A percentile compares a stretch with the other conserved stretches of the same genome.
Conservation (phyloP, 1,140 invertebrate species). For the Ericerus pela region DNA sequence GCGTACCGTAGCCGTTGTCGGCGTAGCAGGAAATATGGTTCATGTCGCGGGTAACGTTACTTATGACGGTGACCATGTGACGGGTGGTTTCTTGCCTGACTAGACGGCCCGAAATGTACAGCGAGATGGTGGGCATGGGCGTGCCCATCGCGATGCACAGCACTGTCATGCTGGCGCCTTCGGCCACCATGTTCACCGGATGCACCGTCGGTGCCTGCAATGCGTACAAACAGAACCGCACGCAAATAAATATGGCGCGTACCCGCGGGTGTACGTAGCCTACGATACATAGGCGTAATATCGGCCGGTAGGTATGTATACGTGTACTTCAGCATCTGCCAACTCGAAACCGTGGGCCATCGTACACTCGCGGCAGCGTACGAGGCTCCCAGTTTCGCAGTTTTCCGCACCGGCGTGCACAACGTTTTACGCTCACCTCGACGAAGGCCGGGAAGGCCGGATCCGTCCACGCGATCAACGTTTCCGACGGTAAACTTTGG, state of each 20-base stretch:
- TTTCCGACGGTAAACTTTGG: slow-evolving; percentile 55
- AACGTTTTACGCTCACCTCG: slow-evolving; percentile 45
- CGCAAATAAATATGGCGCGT: background rate
- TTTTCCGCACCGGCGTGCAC: too few relatives aligned
- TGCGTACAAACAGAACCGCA: background rate
- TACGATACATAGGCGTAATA: background rate
- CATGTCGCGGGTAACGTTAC: slow-evolving; percentile 66
- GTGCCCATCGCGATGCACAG: slow-evolving; percentile 67
- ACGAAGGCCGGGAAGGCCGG: slow-evolving; percentile 69
- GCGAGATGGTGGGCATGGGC: slow-evolving; percentile 62
- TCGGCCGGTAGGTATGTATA: background rate
- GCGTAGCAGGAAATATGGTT: slow-evolving; percentile 68
- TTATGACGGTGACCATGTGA: slow-evolving; percentile 64
- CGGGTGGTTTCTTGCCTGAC: slow-evolving; percentile 57
- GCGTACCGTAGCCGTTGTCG: slow-evolving; percentile 67
- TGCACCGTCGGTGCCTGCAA: slow-evolving; percentile 60
- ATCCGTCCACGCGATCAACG: slow-evolving; percentile 67
- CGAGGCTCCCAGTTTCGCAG: too few relatives aligned
- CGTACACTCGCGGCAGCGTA: too few relatives aligned
- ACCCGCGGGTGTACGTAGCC: slow-evolving; percentile 1
- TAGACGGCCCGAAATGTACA: slow-evolving; percentile 58
- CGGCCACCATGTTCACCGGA: slow-evolving; percentile 60
- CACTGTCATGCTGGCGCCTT: slow-evolving; percentile 68
- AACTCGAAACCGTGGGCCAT: too few relatives aligned
- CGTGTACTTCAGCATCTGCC: too few relatives aligned